These are phyloP conservation scores for Pseudomyrmex concolor DNA, from an alignment of 1,140 invertebrate species.

Conservation along the genomic window DNA sequence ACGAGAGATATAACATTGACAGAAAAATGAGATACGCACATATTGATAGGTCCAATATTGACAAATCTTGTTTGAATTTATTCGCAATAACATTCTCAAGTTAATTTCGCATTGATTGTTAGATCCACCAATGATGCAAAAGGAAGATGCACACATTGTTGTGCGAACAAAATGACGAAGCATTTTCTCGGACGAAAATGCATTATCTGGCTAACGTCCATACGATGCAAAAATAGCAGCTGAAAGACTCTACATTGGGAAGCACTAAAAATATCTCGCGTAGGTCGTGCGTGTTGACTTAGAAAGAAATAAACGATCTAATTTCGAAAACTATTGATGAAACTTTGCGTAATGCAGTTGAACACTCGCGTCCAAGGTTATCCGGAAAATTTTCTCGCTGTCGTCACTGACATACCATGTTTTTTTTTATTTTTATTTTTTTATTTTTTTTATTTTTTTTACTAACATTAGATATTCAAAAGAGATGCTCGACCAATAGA, in stretches of 20 bases:
- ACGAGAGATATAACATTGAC: background rate
- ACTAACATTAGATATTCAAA: background rate
- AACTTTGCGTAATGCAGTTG: conserved; percentile 25
- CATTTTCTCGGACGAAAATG: background rate
- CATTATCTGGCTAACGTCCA: background rate
- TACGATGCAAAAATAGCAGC: conserved; percentile 48
- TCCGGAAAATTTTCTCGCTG: conserved; percentile 3
- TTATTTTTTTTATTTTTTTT: too few species aligned
- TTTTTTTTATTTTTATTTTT: too few species aligned
- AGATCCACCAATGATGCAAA: background rate
- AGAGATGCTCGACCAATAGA: background rate
- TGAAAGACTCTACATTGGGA: conserved; percentile 23
- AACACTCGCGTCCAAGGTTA: conserved; percentile 23
- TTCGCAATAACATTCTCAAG: background rate
- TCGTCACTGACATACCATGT: background rate
- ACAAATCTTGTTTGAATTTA: background rate
- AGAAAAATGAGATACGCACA: too few species aligned
- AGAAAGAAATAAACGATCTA: conserved; percentile 40
- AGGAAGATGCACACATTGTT: conserved; percentile 6
- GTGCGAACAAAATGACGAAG: conserved; percentile 15
- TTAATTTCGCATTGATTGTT: background rate
- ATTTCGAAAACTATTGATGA: background rate
- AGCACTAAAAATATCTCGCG: conserved; percentile 63
- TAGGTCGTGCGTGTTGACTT: conserved; percentile 1
- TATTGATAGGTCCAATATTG: background rate